A percentile compares a stretch with the other conserved stretches of the same genome.
phyloP scores from a whole-genome alignment of 2,797 vertebrate genomes.

The Sylvilagus floridanus region DNA sequence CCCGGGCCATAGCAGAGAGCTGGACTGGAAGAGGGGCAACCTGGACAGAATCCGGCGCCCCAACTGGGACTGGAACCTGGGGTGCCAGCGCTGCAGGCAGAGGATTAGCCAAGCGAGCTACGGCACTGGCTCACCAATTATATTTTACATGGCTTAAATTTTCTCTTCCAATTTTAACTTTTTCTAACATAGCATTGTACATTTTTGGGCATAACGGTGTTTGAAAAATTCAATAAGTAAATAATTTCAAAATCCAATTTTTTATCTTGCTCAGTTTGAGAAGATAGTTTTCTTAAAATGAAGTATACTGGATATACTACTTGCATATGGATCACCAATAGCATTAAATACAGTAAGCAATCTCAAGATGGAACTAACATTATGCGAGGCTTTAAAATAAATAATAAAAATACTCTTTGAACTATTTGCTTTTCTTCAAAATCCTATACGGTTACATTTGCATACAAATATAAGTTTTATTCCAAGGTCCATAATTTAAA shows the following conservation, averaged over 20 bases:
- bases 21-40: too few relatives aligned
- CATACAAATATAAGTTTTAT: not conserved
- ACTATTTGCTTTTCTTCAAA: constrained; percentile 6
- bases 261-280: not conserved
- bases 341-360: not conserved
- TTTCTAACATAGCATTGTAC: not conserved
- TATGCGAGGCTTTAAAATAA: not conserved
- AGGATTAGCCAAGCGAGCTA: too few relatives aligned
- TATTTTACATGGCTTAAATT: not conserved
- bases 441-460: not conserved
- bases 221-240: not conserved
- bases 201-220: not conserved
- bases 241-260: not conserved
- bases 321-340: not conserved
- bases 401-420: not conserved
- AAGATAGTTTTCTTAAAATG: not conserved
- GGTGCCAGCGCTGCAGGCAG: too few relatives aligned
- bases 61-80: too few relatives aligned
- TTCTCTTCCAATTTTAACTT: not conserved
- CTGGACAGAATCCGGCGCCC: too few relatives aligned
- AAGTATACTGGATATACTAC: not conserved
- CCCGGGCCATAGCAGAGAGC: too few relatives aligned
- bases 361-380: constrained; percentile 23
- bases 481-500: not conserved
- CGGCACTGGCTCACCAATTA: not conserved